These are phyloP conservation scores for Gymnoscelis rufifasciata DNA, from an alignment of 2,888 invertebrate genomes.

Conservation along the genomic window DNA sequence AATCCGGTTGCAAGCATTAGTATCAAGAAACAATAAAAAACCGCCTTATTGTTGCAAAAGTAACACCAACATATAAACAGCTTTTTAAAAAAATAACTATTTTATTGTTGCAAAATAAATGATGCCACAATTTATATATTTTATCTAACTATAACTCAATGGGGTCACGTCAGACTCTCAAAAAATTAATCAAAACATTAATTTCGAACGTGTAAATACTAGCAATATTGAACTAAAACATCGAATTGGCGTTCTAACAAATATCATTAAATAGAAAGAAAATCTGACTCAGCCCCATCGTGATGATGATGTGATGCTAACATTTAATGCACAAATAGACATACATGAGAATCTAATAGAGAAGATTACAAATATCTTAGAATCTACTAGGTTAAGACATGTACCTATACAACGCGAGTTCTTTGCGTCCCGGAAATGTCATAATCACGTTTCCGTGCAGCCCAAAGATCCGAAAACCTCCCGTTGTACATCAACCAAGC, in stretches of 20 bases:
- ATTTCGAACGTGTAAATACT: too few species aligned
- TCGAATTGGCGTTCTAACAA: neutral
- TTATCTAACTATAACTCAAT: too few species aligned
- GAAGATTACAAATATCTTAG: slow-evolving; percentile 6
- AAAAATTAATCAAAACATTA: too few species aligned
- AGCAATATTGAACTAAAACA: too few species aligned
- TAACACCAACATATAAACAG: neutral
- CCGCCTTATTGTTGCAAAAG: too few species aligned
- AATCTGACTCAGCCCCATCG: too few species aligned
- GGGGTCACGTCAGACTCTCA: too few species aligned
- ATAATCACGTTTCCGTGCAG: neutral
- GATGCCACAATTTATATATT: too few species aligned
- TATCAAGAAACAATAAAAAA: neutral
- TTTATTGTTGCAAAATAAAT: neutral
- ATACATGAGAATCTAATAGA: slow-evolving; percentile 19
- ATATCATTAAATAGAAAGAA: neutral
- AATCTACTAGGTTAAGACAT: neutral
- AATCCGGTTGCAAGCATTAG: slow-evolving; percentile 13
- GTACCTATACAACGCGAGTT: neutral
- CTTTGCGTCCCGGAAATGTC: too few species aligned
- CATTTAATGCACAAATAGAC: slow-evolving; percentile 11
- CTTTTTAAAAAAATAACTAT: neutral
- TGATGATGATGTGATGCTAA: slow-evolving; percentile 3
- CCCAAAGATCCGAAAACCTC: neutral
- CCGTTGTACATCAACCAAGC: neutral